phyloP scores from a whole-genome alignment of 1,140 invertebrate species.

The Drosophila willistoni region DNA sequence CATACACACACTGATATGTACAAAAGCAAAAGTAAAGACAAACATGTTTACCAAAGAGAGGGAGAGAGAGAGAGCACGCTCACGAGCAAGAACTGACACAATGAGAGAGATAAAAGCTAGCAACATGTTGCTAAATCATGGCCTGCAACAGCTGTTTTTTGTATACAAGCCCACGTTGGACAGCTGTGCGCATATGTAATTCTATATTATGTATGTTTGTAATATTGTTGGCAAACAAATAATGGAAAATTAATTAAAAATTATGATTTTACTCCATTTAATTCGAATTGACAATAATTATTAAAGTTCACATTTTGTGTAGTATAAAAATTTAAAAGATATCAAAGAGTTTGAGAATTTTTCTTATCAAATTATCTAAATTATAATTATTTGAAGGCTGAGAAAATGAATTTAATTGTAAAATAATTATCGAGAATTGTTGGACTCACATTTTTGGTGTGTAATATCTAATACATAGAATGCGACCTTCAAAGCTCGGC shows the following conservation, averaged over 20 bases:
- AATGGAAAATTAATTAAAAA: no score
- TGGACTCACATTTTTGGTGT: neutral
- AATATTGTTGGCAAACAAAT: constrained; percentile 44
- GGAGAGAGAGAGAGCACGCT: constrained; percentile 23
- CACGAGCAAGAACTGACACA: neutral
- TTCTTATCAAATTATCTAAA: no score
- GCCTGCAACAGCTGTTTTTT: constrained; percentile 57
- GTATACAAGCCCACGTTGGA: constrained; percentile 14
- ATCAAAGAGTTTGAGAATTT: no score
- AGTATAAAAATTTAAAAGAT: no score
- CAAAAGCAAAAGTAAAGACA: constrained; percentile 80
- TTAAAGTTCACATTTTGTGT: no score
- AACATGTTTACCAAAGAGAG: constrained; percentile 63
- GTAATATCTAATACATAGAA: neutral
- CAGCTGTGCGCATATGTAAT: constrained; percentile 23
- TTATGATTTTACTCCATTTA: no score
- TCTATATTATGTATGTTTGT: neutral
- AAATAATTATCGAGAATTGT: neutral
- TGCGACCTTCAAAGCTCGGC: constrained; percentile 41
- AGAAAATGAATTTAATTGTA: neutral
- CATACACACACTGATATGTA: constrained; percentile 14
- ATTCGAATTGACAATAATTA: no score
- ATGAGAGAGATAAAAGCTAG: constrained; percentile 4
- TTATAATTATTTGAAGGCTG: no score
- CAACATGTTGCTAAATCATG: constrained; percentile 61